Conservation (phyloP, 1,140 invertebrate genomes). For the Dendroctonus valens region DNA sequence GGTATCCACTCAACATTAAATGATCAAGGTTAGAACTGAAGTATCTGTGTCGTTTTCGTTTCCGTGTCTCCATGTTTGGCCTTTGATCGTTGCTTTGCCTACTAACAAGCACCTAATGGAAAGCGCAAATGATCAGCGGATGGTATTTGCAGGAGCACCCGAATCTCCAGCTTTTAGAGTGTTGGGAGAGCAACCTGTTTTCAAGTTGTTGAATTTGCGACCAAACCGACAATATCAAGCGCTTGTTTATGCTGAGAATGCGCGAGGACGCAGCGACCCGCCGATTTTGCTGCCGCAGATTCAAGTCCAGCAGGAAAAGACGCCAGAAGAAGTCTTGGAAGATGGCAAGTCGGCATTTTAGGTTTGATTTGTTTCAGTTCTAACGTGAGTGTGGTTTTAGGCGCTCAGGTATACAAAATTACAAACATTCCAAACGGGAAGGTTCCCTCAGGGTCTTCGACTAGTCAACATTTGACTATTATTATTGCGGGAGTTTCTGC, state of each 20-base stretch:
- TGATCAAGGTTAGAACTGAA: constrained; percentile 52
- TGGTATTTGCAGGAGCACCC: constrained; percentile 16
- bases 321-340: constrained; percentile 24
- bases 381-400: constrained; percentile 2
- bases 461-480: constrained; percentile 38
- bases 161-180: constrained; percentile 55
- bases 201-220: constrained; percentile 64
- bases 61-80: too few relatives aligned
- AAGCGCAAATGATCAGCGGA: too few relatives aligned
- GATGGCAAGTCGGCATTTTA: constrained; percentile 37
- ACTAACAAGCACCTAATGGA: too few relatives aligned
- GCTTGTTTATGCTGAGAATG: constrained; percentile 68
- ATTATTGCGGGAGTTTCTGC: constrained; percentile 44
- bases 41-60: too few relatives aligned
- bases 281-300: constrained; percentile 61
- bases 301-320: constrained; percentile 52
- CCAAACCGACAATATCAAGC: constrained; percentile 67
- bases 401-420: constrained; percentile 8
- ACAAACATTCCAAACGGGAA: constrained; percentile 11
- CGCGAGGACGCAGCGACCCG: constrained; percentile 65
- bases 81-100: too few relatives aligned
- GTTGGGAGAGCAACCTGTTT: constrained; percentile 61
- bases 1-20: constrained; percentile 60
- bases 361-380: background rate
- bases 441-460: constrained; percentile 11